Conservation (phyloP, 1,140 invertebrate species). For the Drosophila baimaii region DNA sequence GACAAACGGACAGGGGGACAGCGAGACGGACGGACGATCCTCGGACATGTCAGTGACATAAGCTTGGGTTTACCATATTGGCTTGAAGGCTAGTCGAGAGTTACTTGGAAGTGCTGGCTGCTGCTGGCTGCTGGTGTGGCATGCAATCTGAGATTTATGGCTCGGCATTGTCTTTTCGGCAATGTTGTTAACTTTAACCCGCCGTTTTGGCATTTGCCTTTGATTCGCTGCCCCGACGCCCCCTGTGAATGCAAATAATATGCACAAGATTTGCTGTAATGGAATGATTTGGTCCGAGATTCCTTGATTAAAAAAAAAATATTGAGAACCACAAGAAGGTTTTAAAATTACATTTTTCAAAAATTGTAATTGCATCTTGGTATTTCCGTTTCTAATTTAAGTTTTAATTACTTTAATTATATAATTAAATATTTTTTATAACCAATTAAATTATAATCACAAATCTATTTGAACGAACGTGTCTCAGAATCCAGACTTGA, state of each 20-base stretch:
- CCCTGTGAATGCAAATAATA: conserved; percentile 69
- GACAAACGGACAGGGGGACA: conserved; percentile 61
- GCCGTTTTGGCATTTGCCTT: conserved; percentile 59
- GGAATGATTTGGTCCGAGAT: conserved; percentile 45
- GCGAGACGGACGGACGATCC: conserved; percentile 46
- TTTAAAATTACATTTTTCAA: not conserved
- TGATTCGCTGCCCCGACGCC: conserved; percentile 19
- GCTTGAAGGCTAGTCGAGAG: conserved; percentile 77
- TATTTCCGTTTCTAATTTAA: not conserved
- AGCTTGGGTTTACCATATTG: conserved; percentile 79
- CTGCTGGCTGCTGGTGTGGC: conserved; percentile 65
- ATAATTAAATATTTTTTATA: too few species aligned
- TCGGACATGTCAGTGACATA: conserved; percentile 80
- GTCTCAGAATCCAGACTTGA: too few species aligned
- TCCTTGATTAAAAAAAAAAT: not conserved
- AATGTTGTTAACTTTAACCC: conserved; percentile 78
- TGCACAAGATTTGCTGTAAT: conserved; percentile 70
- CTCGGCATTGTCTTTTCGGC: conserved; percentile 77
- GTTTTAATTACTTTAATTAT: not conserved
- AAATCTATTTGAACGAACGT: too few species aligned
- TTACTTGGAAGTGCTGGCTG: conserved; percentile 74
- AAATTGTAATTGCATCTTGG: not conserved
- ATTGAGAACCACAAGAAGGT: not conserved
- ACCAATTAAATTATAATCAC: too few species aligned
- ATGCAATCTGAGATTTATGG: conserved; percentile 81